Base-by-base conservation (phyloP, 2,888 invertebrate genomes). In the Ypsolopha sequella region DNA sequence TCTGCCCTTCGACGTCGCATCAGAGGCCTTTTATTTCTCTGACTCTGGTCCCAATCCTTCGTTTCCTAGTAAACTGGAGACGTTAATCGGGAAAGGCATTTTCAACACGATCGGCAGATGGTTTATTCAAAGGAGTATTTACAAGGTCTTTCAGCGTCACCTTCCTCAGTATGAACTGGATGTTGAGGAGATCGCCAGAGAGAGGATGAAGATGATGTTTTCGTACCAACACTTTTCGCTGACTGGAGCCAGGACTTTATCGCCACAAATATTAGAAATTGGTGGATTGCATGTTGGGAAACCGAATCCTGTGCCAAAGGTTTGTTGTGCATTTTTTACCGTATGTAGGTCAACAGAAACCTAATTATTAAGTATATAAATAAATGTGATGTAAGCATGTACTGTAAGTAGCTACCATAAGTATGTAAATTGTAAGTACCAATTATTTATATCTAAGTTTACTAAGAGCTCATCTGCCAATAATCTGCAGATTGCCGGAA, bases 181-280 rank as follows among this genome's bases (percentile, higher is more conserved):
- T 38, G 67, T 89, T 6, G 78, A 75, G n/a, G 77, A 78, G 38
- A 64, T 88, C 44, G 74, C 64, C 0, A 82, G 68, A 51, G 79
- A 88, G 11, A 70, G 64, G 49, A 82, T 88, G 43, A 87, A 87
- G 43, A 75, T 90, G 57, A 62, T 90, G 53, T 76, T 91, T 52
- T 76, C 88, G 0, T 91, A 91, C 61, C 89, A 89, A 44, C 91
- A 92, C 61, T 89, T 84, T 54, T 87, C 89, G 0, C 60, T 90
- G 14, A 87, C 88, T 44, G 89, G 89, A 0, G 79, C 87, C 0
- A 74, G 87, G 2, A 82, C 90, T 0, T 56, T 77, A 24, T 65
- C 88, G 0, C 88, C 89, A 0, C 88, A 88, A 51, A 68, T 91
- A 0, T 71, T 92, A 36, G 91, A 90, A 69, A 86, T 90, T 36